A percentile compares a stretch with the other conserved stretches of the same genome.
These are phyloP conservation scores for Cylas formicarius DNA, from an alignment of 1,140 invertebrate species.

Conservation along the genomic window DNA sequence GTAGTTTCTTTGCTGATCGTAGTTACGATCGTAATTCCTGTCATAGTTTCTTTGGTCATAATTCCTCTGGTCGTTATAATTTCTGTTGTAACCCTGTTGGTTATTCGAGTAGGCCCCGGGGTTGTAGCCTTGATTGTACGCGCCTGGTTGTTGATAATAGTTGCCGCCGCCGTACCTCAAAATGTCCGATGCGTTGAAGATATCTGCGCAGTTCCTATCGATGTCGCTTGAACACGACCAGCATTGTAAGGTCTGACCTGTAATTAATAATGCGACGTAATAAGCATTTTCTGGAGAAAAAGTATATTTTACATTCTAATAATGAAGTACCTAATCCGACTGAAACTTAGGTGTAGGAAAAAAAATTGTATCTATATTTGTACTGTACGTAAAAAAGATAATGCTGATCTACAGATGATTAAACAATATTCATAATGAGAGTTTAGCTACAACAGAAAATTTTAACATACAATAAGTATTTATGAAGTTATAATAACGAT, in stretches of 20 bases:
- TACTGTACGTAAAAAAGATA: too few relatives aligned
- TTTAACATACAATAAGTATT: too few relatives aligned
- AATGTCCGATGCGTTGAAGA: conserved; percentile 18
- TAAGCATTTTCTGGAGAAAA: too few relatives aligned
- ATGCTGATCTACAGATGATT: too few relatives aligned
- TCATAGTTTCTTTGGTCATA: conserved; percentile 1
- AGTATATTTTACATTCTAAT: too few relatives aligned
- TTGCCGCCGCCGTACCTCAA: conserved; percentile 4
- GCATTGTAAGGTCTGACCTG: conserved; percentile 20
- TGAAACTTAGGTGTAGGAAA: too few relatives aligned
- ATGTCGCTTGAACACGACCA: conserved; percentile 28
- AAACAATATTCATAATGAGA: too few relatives aligned
- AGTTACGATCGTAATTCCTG: conserved; percentile 13
- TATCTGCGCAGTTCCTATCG: conserved; percentile 17
- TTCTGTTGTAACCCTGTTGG: conserved; percentile 2
- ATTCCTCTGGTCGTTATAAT: conserved; percentile 2
- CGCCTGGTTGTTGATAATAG: conserved; percentile 11
- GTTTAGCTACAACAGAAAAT: too few relatives aligned
- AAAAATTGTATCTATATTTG: too few relatives aligned
- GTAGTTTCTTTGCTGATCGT: conserved; percentile 21
- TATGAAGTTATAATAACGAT: too few relatives aligned
- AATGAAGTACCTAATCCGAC: too few relatives aligned
- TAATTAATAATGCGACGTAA: conserved; percentile 9
- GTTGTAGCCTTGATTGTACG: conserved; percentile 10
- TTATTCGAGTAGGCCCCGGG: conserved; percentile 7